A percentile compares a stretch with the other conserved stretches of the same genome.
phyloP scores from a whole-genome alignment of 2,888 invertebrate species.

The Erpobdella octoculata region DNA sequence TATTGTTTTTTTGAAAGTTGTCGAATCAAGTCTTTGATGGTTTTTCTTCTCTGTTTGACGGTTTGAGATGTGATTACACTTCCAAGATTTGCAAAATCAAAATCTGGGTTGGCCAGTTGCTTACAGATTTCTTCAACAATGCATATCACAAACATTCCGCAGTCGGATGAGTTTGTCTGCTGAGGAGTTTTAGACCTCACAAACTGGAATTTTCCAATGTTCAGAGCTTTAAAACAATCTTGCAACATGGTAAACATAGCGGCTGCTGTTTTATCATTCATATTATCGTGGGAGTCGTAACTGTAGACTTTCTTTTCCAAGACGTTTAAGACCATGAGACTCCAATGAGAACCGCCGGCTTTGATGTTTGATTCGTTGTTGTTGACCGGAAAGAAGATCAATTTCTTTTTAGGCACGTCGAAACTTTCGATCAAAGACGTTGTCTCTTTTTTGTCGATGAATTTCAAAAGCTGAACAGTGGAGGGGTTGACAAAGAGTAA shows the following conservation, averaged over 20 bases:
- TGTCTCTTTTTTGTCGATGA: neutral
- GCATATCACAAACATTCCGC: slow-evolving; percentile 79
- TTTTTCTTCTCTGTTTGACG: slow-evolving; percentile 17
- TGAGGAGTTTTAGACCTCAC: slow-evolving; percentile 7
- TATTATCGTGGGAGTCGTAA: slow-evolving; percentile 11
- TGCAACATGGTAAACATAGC: neutral
- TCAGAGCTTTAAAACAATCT: too few species aligned
- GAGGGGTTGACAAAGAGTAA: slow-evolving; percentile 12
- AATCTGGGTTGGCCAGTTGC: neutral
- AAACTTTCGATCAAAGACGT: neutral
- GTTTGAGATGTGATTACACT: neutral
- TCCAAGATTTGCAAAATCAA: neutral
- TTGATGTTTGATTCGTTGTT: slow-evolving; percentile 8
- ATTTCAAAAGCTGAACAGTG: slow-evolving; percentile 8
- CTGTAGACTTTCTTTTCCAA: neutral
- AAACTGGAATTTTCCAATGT: neutral
- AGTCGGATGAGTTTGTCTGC: slow-evolving; percentile 63
- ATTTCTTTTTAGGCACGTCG: neutral
- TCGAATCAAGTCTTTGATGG: slow-evolving; percentile 26
- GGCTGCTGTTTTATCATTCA: neutral
- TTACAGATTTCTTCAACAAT: slow-evolving; percentile 61
- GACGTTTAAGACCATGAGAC: slow-evolving; percentile 16
- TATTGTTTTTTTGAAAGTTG: slow-evolving; percentile 13
- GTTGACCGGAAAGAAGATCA: slow-evolving; percentile 14
- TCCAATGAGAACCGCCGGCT: slow-evolving; percentile 25